Conservation (phyloP, 2,797 vertebrate genomes). For the Danio kyathit region DNA sequence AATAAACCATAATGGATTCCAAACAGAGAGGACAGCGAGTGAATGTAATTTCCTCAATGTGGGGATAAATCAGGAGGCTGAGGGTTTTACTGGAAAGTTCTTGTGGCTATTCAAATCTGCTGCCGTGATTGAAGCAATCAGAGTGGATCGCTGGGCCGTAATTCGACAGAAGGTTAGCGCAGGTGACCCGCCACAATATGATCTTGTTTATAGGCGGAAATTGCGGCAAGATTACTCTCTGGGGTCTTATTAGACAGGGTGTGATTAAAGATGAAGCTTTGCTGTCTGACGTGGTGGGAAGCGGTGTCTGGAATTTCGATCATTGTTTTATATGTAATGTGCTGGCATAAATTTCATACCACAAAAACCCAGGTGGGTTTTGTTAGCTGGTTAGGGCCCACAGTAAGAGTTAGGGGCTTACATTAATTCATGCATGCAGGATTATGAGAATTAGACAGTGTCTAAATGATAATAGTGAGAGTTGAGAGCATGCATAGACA, state of each 20-base stretch:
- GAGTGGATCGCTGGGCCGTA: slow-evolving; percentile 73
- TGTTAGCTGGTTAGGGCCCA: slow-evolving; percentile 73
- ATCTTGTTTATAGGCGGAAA: slow-evolving; percentile 72
- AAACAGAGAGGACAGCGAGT: slow-evolving; percentile 75
- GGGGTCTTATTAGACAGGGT: slow-evolving; percentile 75
- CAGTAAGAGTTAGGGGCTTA: slow-evolving; percentile 68
- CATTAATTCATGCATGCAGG: slow-evolving; percentile 70
- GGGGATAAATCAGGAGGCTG: slow-evolving; percentile 76
- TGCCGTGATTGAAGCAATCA: slow-evolving; percentile 81
- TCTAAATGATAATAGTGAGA: slow-evolving; percentile 72
- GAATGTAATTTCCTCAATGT: slow-evolving; percentile 80
- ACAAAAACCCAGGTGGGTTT: slow-evolving; percentile 69
- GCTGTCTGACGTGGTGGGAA: slow-evolving; percentile 60
- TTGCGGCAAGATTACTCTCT: slow-evolving; percentile 72
- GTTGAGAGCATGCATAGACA: slow-evolving; percentile 63
- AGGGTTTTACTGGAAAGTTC: slow-evolving; percentile 77
- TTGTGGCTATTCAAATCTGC: slow-evolving; percentile 78
- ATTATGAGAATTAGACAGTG: slow-evolving; percentile 77
- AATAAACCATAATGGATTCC: slow-evolving; percentile 80
- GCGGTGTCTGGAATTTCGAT: slow-evolving; percentile 66
- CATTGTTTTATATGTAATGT: slow-evolving; percentile 57
- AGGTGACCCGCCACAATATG: slow-evolving; percentile 75
- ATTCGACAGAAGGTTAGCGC: slow-evolving; percentile 79
- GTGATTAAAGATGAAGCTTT: slow-evolving; percentile 81
- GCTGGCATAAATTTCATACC: slow-evolving; percentile 61